A percentile compares a stretch with the other conserved stretches of the same genome.
Conservation (phyloP, 1,140 invertebrate species). For the Matsumurasca onukii region DNA sequence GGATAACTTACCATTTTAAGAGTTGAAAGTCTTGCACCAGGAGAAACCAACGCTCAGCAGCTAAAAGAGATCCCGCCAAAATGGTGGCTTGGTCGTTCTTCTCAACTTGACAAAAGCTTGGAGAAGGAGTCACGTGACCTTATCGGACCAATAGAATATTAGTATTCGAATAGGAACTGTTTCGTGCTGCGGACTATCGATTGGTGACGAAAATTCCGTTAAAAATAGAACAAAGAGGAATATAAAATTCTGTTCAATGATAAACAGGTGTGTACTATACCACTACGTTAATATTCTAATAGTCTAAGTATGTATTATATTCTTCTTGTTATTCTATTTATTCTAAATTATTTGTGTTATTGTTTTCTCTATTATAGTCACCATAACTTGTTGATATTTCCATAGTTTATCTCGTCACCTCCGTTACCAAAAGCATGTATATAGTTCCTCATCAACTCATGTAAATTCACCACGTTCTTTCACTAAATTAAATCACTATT, state of each 20-base stretch:
- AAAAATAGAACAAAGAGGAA: constrained; percentile 25
- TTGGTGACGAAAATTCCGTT: constrained; percentile 10
- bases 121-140: constrained; percentile 24
- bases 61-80: constrained; percentile 25
- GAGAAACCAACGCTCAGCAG: constrained; percentile 33
- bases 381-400: no score
- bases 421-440: no score
- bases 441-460: no score
- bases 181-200: constrained; percentile 18
- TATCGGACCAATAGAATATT: not conserved
- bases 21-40: not conserved
- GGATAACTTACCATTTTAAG: constrained; percentile 30
- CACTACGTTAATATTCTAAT: no score
- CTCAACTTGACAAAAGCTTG: constrained; percentile 11
- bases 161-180: constrained; percentile 8
- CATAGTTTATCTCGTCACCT: no score
- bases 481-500: no score
- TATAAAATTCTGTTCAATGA: not conserved
- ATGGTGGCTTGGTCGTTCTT: constrained; percentile 24
- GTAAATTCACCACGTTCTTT: no score
- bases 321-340: no score
- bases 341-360: no score
- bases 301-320: no score
- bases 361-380: no score
- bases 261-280: no score